phyloP scores from a whole-genome alignment of 2,888 invertebrate genomes.

The Gastrophysa polygoni region DNA sequence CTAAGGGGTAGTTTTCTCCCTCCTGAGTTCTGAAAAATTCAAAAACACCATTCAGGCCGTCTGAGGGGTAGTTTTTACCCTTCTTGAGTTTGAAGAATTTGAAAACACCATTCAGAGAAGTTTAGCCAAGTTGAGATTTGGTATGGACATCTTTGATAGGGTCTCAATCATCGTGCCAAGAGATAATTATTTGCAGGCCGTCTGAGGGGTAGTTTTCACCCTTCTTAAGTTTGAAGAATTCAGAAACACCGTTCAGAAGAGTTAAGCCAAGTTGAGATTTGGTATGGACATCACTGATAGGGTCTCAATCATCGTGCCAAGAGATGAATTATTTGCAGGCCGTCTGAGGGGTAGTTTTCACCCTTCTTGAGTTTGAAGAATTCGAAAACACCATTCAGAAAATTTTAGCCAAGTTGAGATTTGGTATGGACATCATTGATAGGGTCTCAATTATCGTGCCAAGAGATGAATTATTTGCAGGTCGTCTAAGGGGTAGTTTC shows the following conservation, averaged over 20 bases:
- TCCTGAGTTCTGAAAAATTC: not conserved
- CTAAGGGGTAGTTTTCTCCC: not conserved
- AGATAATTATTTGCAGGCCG: not conserved
- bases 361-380: not conserved
- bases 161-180: not conserved
- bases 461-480: no score
- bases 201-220: not conserved
- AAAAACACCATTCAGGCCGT: not conserved
- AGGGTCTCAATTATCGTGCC: no score
- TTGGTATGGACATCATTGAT: no score
- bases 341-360: not conserved
- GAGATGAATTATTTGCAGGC: not conserved
- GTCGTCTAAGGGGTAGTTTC: no score
- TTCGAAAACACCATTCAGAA: not conserved
- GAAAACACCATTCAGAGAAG: not conserved
- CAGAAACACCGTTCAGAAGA: not conserved
- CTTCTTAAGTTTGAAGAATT: not conserved
- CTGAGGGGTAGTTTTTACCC: not conserved
- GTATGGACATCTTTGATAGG: not conserved
- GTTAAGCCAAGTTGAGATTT: slow-evolving; percentile 8
- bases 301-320: not conserved
- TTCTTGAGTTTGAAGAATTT: not conserved
- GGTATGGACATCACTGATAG: not conserved
- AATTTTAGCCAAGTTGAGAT: no score
- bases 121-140: not conserved